These are phyloP conservation scores for Chrysogorgia sp. DNA, from an alignment of 92 coral and sea anemone genomes.

Conservation along the genomic window DNA sequence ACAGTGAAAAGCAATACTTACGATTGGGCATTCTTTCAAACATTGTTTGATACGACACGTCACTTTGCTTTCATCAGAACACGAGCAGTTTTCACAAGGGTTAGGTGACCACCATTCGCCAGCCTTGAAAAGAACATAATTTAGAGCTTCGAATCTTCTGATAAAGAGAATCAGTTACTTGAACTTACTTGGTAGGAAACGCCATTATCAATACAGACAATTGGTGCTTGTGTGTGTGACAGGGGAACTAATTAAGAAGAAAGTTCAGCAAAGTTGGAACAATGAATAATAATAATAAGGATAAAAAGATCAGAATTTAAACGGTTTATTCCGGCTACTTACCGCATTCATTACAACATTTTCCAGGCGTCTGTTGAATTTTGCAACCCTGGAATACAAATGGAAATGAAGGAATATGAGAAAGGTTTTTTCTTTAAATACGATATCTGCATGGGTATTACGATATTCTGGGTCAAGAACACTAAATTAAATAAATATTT, in stretches of 20 bases:
- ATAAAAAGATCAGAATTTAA: not conserved
- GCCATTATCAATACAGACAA: constrained; percentile 12
- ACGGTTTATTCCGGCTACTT: not conserved
- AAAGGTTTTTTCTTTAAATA: no score
- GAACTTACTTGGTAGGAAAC: constrained; percentile 22
- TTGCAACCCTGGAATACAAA: constrained; percentile 36
- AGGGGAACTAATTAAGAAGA: constrained; percentile 11
- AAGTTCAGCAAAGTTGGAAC: not conserved
- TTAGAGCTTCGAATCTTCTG: no score
- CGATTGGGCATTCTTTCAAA: constrained; percentile 14
- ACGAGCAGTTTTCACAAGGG: constrained; percentile 32
- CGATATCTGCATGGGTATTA: no score
- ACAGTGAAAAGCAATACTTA: not conserved
- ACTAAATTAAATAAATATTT: no score
- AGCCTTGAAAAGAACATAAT: not conserved
- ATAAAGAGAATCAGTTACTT: not conserved
- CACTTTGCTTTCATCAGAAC: constrained; percentile 6
- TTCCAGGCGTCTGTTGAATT: constrained; percentile 17
- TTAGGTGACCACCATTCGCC: constrained; percentile 31
- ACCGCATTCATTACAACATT: constrained; percentile 44
- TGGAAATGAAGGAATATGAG: no score
- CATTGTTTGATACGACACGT: constrained; percentile 23
- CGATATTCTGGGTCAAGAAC: no score
- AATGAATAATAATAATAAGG: not conserved
- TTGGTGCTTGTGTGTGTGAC: constrained; percentile 4